Percentiles rank a stretch among this genome's conserved stretches.
phyloP scores from a whole-genome alignment of 2,113 vertebrate genomes.

The Elaphurus davidianus region DNA sequence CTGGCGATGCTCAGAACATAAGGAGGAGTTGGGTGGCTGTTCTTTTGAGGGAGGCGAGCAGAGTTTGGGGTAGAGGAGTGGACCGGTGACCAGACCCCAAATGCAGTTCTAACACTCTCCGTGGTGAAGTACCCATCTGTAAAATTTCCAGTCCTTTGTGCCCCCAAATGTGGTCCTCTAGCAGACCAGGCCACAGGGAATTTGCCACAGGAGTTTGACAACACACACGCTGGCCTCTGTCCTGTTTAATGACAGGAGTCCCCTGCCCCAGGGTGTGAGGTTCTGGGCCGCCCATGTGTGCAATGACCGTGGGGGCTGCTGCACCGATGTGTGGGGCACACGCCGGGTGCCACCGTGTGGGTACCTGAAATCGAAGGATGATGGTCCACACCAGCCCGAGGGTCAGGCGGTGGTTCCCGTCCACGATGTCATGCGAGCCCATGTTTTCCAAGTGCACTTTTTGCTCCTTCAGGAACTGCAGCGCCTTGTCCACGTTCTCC shows the following conservation, averaged over 20 bases:
- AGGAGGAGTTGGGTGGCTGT: background rate
- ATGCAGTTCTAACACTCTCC: background rate
- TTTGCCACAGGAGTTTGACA: background rate
- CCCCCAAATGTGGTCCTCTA: background rate
- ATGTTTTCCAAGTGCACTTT: slow-evolving; percentile 95
- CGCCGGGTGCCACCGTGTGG: fast-evolving
- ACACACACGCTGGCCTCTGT: background rate
- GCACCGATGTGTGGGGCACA: fast-evolving
- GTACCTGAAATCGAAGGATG: slow-evolving; percentile 95
- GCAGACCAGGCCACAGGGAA: background rate
- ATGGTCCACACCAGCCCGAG: slow-evolving; percentile 96
- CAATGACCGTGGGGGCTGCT: fast-evolving
- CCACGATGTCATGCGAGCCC: slow-evolving; percentile 96
- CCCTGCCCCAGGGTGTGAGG: background rate
- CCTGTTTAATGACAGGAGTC: background rate
- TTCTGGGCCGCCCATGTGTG: background rate
- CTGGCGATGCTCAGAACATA: background rate
- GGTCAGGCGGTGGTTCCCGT: slow-evolving; percentile 94
- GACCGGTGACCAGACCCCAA: background rate
- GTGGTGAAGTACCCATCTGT: background rate
- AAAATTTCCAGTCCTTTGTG: background rate
- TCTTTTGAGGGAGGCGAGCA: background rate
- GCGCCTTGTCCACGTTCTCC: slow-evolving; percentile 95
- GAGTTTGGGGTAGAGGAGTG: background rate
- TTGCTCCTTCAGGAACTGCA: slow-evolving; percentile 96